These are phyloP conservation scores for Stichopus horrens DNA, from an alignment of 53 echinoderm and acorn worm genomes.

Conservation along the genomic window DNA sequence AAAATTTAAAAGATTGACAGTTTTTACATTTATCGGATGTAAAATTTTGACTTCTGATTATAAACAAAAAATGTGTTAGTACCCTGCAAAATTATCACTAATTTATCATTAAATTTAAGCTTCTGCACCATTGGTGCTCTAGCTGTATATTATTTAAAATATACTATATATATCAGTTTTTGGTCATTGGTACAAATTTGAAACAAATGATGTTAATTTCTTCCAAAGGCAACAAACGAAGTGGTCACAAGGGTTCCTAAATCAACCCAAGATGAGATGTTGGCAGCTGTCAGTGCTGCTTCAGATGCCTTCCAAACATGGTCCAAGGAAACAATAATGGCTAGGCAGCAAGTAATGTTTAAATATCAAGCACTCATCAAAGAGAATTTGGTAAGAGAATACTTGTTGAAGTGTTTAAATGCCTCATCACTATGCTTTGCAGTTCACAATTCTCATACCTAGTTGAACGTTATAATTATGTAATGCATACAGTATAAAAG, in stretches of 20 bases:
- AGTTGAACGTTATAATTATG: not conserved
- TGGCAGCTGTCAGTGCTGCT: slow-evolving; percentile 78
- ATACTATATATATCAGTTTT: too few species aligned
- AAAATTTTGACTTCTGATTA: too few species aligned
- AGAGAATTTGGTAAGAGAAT: slow-evolving; percentile 70
- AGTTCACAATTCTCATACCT: not conserved
- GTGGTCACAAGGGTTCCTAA: slow-evolving; percentile 90
- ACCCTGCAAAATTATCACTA: too few species aligned
- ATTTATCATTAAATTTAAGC: too few species aligned
- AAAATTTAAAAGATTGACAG: too few species aligned
- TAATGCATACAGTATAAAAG: not conserved
- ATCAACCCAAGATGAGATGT: slow-evolving; percentile 82
- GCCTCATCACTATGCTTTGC: not conserved
- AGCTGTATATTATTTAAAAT: too few species aligned
- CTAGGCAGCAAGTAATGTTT: slow-evolving; percentile 94
- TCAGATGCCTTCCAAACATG: slow-evolving; percentile 69
- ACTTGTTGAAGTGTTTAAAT: not conserved
- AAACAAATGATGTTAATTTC: not conserved
- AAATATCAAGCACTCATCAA: slow-evolving; percentile 85
- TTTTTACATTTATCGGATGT: too few species aligned
- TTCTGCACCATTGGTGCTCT: too few species aligned
- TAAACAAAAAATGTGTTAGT: too few species aligned
- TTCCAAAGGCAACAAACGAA: slow-evolving; percentile 86
- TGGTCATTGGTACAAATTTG: too few species aligned
- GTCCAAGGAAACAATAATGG: slow-evolving; percentile 70